Base-by-base conservation (phyloP, 1,140 invertebrate genomes). In the Zaprionus africanus region DNA sequence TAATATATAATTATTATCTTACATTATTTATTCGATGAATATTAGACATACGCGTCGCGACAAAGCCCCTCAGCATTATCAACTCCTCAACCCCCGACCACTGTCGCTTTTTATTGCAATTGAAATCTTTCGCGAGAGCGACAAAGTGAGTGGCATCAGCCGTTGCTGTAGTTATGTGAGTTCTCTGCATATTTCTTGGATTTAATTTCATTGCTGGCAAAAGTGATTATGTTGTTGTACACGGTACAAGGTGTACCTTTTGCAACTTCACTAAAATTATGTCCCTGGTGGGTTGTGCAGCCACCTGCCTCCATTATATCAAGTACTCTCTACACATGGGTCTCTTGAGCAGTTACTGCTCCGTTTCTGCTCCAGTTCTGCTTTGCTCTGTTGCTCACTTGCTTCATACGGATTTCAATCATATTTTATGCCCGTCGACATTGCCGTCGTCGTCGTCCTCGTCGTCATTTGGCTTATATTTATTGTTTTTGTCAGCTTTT, bases 11-110 rank as follows among this genome's bases (percentile, higher is more conserved):
- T 22, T 51, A 22, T 51, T 13, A 4, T 22, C 46, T 1, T 51
- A 22, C 85, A 88, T 88, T 85, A 88, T 88, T 88, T 85, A 88
- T 88, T 90, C 85, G 85, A 85, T 90, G 85, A 88, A 85, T 88
- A 85, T 88, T 90, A 90, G 81, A 79, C 68, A 72, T 81, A 70
- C 71, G 41, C 15, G 65, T 28, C 38, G 71, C 58, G 56, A 69
- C 64, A 43, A 43, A 54, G 76, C 78, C 64, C 71, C 66, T 11
- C 69, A 61, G 78, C 86, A 76, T 64, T 58, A 64, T 79, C 76
- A 63, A 43, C 63, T 53, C 13, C 51, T 43, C 61, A 54, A n/a
- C 4, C 19, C 49, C 41, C 5, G 56, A 19, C 26, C 54, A 1
- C 13, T 88, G 85, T 77, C 68, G 60, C 79, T 90, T 88, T 85